These are phyloP conservation scores for Pyrochroa serraticornis DNA, from an alignment of 2,888 invertebrate genomes.

Conservation along the genomic window DNA sequence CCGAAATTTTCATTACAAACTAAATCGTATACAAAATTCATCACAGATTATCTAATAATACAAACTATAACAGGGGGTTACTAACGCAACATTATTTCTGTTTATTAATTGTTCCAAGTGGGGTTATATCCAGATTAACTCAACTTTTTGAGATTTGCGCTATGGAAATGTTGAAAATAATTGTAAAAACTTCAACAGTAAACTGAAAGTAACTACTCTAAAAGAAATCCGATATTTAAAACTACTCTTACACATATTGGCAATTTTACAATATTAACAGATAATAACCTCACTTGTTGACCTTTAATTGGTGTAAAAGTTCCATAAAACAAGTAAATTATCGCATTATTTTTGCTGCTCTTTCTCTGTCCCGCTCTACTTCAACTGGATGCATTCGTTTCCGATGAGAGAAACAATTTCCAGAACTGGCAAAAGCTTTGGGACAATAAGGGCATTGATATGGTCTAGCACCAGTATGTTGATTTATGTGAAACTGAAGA, in stretches of 20 bases:
- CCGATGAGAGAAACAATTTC: constrained; percentile 75
- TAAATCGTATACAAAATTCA: constrained; percentile 51
- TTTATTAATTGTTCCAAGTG: constrained; percentile 17
- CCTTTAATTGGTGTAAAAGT: constrained; percentile 5
- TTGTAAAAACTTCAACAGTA: neutral
- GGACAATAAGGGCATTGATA: constrained; percentile 77
- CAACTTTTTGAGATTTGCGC: neutral
- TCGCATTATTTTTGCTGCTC: constrained; percentile 63
- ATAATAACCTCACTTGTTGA: constrained; percentile 30
- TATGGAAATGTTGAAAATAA: constrained; percentile 1
- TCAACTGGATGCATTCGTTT: constrained; percentile 73
- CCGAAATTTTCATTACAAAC: constrained; percentile 17
- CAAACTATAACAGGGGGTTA: constrained; percentile 27
- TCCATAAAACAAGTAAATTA: constrained; percentile 47
- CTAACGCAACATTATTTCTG: constrained; percentile 22
- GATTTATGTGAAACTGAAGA: constrained; percentile 74
- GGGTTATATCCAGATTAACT: constrained; percentile 25
- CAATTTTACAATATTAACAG: neutral
- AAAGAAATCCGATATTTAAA: neutral
- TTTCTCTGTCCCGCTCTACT: constrained; percentile 63
- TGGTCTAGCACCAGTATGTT: constrained; percentile 75
- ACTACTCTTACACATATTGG: neutral
- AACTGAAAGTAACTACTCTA: neutral
- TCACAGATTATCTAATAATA: constrained; percentile 47
- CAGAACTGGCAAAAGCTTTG: constrained; percentile 73